Base-by-base conservation (phyloP, 53 echinoderm and acorn worm genomes). In the Hippasteria phrygiana region DNA sequence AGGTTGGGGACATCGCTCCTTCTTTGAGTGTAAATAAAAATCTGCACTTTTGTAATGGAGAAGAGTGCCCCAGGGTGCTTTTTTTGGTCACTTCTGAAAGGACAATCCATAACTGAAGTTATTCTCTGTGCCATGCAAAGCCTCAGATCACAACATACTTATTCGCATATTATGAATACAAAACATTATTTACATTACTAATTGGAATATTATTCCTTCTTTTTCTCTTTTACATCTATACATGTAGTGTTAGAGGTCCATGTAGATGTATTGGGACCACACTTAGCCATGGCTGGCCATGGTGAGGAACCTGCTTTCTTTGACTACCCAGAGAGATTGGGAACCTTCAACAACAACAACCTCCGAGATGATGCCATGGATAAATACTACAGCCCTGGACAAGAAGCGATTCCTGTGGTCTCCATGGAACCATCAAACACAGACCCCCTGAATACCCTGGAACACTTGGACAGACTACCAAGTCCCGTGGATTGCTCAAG, bases 401-500 rank as follows among this genome's bases (percentile, higher is more conserved):
- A 8, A 51, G 51, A 77, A 53, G n/a, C 51, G 34, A n/a, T 39
- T 37, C 55, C 27, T 29, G 56, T 65, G 41, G 46, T 65, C 33
- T 43, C 43, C 43, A 64, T 56, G 33, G 66, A 55, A 1, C 46
- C 22, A 17, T 45, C 46, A 18, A 81, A 27, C 43, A 20, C 46
- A 5, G 81, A 81, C 43, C 81, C 81, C 5, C 64, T 81, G 81
- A 81, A 65, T 43, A 63, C 64, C 31, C 43, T 63, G 28, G 65
- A 63, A 43, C 13, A 46, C 31, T 46, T 81, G 43, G 81, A 43
- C 31, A 42, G 81, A 31, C 16, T 65, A 4, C 36, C 56, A 11
- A 24, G 64, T 27, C 24, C 64, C 3, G 41, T 31, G 20, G 64
- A 63, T 45, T 0, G 17, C 16, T 4, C n/a, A n/a, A 17, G 41